Evolutionary conservation across 2,797 vertebrate species (phyloP), one percentile per base, ranked within the genome.

Genomic region (Dromococcyx pavoninus): DNA sequence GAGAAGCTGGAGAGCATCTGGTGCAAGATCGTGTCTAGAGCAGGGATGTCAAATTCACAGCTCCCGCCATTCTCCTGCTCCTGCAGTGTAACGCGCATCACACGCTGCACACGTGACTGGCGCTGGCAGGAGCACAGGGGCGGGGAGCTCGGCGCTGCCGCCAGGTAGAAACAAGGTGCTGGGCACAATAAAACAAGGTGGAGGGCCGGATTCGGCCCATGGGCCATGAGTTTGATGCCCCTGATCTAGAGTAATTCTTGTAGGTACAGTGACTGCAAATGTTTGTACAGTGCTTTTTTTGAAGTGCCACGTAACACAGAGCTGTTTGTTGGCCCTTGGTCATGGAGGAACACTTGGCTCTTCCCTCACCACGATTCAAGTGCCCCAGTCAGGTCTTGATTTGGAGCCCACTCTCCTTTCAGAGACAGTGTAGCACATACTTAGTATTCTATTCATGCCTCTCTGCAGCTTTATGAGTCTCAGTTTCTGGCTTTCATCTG

Each of bases 381-480:
- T 24, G 48, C 37, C 12, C 23, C 57, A 32, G 53, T 54, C 53
- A 10, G 35, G 24, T 10, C 3, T 4, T 10, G n/a, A 44, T 17
- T 64, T 1, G 4, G 54, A 65, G 46, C 56, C 44, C 13, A 30
- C 13, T 60, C 46, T 43, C 60, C 56, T 56, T 44, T 62, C 8
- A 0, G 1, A 11, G 48, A 6, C 28, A 39, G 21, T 18, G 24
- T n/a, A 39, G 35, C 64, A n/a, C 10, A 3, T 7, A n/a, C 10
- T 92, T 69, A 41, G 30, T 65, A 91, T 75, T 91, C 89, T 11
- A 5, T 28, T 69, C 91, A 86, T 5, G 7, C 66, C 25, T 48
- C 91, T 64, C 86, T 94, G 91, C 91, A 88, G 88, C 62, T 86
- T 83, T 69, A 64, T 14, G 86, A 57, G 79, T 50, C 44, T 14